Base-by-base conservation (phyloP, 2,113 vertebrate genomes). In the Campylorhamphus procurvoides region DNA sequence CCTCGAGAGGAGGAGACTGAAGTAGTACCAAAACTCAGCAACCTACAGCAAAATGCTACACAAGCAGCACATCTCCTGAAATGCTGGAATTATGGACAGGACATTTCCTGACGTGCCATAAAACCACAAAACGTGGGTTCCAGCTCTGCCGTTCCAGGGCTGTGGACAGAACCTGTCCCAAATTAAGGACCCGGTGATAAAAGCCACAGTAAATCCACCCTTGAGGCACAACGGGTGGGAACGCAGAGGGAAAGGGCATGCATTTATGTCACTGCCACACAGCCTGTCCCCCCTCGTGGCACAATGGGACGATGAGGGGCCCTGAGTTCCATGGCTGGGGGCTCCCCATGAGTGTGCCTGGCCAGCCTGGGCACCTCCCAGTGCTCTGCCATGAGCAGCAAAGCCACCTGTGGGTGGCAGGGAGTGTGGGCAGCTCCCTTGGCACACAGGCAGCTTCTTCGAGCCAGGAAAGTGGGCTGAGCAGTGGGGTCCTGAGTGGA, bases 131-230 rank as follows among this genome's bases (percentile, higher is more conserved):
- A 27, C 4, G 4, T 63, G 53, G 59, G 50, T 58, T 92, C 85
- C 46, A 59, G 53, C 89, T 60, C 44, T n/a, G 63, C 89, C 37
- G 14, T 66, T 92, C 55, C 60, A 56, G 82, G 59, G 35, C 90
- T 40, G 39, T 3, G 27, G 59, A 50, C 83, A 89, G 71, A 86
- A 89, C 31, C 72, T 49, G 20, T 55, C 87, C 94, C 83, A 82
- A 96, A 91, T 83, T 73, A 96, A 95, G 79, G 40, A 84, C 84
- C 67, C 63, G 49, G 71, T 14, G 40, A 86, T 90, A 96, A 96
- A 95, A 96, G 55, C 82, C 63, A 46, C 79, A 74, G 82, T 93
- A 91, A 94, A 96, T 93, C 82, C 55, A 90, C 78, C 82, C 95
- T 92, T 96, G 72, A 59, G 84, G 50, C 91, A 28, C 53, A 39